phyloP scores from a whole-genome alignment of 2,888 invertebrate species.

The Phymatocera aterrima region DNA sequence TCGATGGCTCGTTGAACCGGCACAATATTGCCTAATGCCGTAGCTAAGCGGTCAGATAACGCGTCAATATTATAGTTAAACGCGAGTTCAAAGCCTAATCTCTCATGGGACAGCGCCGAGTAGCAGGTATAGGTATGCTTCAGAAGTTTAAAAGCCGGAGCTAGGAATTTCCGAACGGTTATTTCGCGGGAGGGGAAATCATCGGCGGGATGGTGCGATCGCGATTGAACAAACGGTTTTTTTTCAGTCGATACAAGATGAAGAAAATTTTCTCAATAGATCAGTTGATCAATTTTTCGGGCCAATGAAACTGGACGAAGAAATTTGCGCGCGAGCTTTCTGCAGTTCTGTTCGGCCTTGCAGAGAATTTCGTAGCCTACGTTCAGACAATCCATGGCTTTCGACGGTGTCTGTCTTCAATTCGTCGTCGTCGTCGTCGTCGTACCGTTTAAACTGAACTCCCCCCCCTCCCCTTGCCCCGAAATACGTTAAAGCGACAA shows the following conservation, averaged over 20 bases:
- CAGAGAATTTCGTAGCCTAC: neutral
- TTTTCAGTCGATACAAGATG: too few relatives aligned
- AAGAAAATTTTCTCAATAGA: too few relatives aligned
- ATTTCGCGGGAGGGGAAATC: neutral
- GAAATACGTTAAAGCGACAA: neutral
- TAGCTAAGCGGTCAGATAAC: constrained; percentile 45
- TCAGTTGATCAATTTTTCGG: too few relatives aligned
- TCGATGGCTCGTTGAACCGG: constrained; percentile 55
- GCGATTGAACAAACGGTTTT: too few relatives aligned
- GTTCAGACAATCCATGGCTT: neutral
- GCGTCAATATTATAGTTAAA: constrained; percentile 35
- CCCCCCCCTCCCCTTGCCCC: neutral
- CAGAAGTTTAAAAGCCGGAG: constrained; percentile 17
- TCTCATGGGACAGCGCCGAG: neutral
- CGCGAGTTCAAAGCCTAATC: constrained; percentile 33
- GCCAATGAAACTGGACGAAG: too few relatives aligned
- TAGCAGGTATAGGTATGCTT: constrained; percentile 19
- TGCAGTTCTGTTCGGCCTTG: neutral
- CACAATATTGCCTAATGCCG: constrained; percentile 47
- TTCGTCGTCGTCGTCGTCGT: neutral
- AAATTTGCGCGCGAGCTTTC: too few relatives aligned
- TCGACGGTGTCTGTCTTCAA: neutral
- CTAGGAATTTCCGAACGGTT: neutral
- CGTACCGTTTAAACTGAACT: neutral
- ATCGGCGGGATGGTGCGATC: too few relatives aligned